These are phyloP conservation scores for Arenicola marina DNA, from an alignment of 2,888 invertebrate genomes.

Conservation along the genomic window DNA sequence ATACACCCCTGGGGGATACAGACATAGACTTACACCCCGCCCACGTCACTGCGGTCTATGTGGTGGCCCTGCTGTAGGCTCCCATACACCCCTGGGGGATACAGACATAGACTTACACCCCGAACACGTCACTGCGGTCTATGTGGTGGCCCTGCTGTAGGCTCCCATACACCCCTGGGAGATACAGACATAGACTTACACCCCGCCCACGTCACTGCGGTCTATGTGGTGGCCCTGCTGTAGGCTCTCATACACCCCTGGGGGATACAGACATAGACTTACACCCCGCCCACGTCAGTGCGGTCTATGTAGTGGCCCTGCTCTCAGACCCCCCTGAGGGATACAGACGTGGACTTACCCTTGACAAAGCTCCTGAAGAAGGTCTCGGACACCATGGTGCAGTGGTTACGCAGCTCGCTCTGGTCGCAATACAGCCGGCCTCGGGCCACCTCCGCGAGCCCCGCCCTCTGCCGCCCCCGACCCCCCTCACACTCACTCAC, in stretches of 20 bases:
- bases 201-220: constrained; percentile 70
- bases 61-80: constrained; percentile 68
- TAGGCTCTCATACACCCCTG: constrained; percentile 65
- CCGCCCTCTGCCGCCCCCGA: constrained; percentile 4
- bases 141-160: constrained; percentile 68
- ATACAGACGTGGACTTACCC: constrained; percentile 39
- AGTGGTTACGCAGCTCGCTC: constrained; percentile 66
- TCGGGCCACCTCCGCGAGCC: not conserved
- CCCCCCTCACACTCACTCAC: not conserved
- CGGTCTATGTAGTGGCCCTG: constrained; percentile 67
- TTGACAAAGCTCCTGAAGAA: constrained; percentile 70
- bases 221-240: constrained; percentile 68
- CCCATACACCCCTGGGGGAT: constrained; percentile 62
- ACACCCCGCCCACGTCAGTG: constrained; percentile 72
- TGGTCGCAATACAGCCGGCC: constrained; percentile 33
- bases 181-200: too few relatives aligned
- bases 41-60: constrained; percentile 70
- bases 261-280: too few relatives aligned
- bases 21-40: too few relatives aligned
- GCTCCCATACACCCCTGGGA: constrained; percentile 64
- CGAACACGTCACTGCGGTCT: constrained; percentile 70
- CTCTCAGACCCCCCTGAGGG: constrained; percentile 67
- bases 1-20: constrained; percentile 58
- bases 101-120: too few relatives aligned
- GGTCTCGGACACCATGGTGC: constrained; percentile 65